A percentile compares a stretch with the other conserved stretches of the same genome.
Evolutionary conservation across 2,888 invertebrate species (phyloP).

Genomic region (Meganola albula): DNA sequence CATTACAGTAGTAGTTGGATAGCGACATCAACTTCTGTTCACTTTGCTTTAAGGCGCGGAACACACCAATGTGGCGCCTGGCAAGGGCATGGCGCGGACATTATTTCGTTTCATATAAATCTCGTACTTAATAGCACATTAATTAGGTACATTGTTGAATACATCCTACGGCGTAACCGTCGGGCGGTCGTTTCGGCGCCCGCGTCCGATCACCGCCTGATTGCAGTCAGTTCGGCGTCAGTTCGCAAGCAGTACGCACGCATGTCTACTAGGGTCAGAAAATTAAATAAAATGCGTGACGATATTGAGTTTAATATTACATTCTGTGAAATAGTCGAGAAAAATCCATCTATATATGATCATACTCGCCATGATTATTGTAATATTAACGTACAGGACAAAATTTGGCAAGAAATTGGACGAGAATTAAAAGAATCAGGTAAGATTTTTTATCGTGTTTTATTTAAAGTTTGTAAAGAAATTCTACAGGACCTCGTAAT

Average conservation of each 20-base stretch:
- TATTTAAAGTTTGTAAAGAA: too few species aligned
- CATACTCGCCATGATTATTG: not conserved
- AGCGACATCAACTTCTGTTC: too few species aligned
- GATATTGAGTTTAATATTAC: not conserved
- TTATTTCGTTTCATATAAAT: slow-evolving; percentile 23
- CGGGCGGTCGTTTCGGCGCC: slow-evolving; percentile 11
- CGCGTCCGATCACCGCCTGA: not conserved
- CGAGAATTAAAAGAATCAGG: too few species aligned
- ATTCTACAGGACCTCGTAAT: too few species aligned
- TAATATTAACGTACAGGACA: not conserved
- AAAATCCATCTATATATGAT: not conserved
- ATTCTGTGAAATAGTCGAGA: not conserved
- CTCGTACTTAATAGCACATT: slow-evolving; percentile 3
- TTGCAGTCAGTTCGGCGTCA: not conserved
- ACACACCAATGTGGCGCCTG: not conserved
- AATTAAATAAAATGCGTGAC: not conserved
- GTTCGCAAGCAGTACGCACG: not conserved
- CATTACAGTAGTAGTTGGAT: too few species aligned
- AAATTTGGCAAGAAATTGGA: slow-evolving; percentile 11
- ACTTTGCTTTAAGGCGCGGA: not conserved
- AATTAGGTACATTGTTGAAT: slow-evolving; percentile 18
- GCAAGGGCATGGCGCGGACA: not conserved
- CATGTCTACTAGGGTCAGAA: not conserved
- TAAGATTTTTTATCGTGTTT: too few species aligned
- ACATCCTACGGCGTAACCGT: slow-evolving; percentile 20